Evolutionary conservation across 2,888 invertebrate genomes (phyloP).

Genomic region (Aphodius granarius): DNA sequence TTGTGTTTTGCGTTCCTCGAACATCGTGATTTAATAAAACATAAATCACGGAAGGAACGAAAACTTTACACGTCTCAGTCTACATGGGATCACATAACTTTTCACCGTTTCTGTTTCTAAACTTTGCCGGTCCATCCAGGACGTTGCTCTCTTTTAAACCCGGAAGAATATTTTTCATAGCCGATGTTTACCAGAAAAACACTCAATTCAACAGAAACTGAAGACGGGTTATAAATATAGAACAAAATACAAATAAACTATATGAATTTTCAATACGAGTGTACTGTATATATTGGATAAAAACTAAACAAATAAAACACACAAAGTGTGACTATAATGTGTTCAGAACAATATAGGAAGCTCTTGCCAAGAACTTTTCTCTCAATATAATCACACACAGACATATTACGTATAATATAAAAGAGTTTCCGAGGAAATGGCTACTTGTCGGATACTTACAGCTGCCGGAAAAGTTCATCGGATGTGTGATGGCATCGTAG

Average conservation of each 20-base stretch:
- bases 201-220: background rate
- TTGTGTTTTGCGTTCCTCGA: background rate
- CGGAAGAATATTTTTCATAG: background rate
- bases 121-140: background rate
- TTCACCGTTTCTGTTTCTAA: background rate
- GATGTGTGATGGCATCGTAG: slow-evolving; percentile 91
- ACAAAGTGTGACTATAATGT: background rate
- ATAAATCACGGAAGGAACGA: background rate
- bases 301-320: background rate
- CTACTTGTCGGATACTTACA: slow-evolving; percentile 67
- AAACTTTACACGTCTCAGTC: background rate
- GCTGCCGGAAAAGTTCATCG: slow-evolving; percentile 93
- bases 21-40: background rate
- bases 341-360: background rate
- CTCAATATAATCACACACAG: background rate
- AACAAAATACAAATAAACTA: too few species aligned
- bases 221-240: background rate
- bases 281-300: too few species aligned
- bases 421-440: background rate
- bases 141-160: background rate
- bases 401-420: background rate
- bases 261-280: too few species aligned
- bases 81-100: background rate
- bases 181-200: background rate
- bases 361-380: background rate